These are phyloP conservation scores for Ceramica pisi DNA, from an alignment of 2,888 invertebrate genomes.

Conservation along the genomic window DNA sequence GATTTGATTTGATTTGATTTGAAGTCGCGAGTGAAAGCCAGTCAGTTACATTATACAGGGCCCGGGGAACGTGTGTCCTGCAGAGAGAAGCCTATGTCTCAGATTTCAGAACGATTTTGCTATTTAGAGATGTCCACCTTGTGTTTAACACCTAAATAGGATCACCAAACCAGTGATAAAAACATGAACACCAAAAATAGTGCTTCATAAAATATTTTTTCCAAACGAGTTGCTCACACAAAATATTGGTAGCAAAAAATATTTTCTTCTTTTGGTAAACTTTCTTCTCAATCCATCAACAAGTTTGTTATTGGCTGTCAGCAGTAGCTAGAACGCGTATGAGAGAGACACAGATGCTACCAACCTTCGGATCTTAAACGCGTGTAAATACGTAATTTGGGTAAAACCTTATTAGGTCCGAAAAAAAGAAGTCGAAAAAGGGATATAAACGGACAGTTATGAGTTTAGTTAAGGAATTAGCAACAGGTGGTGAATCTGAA, in stretches of 20 bases:
- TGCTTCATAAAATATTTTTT: neutral
- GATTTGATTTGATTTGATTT: no score
- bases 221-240: neutral
- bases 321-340: neutral
- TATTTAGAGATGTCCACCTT: no score
- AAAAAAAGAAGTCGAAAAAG: neutral
- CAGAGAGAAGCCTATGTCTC: no score
- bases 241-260: neutral
- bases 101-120: no score
- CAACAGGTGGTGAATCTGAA: neutral
- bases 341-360: slow-evolving; percentile 31
- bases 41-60: no score
- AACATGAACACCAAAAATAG: neutral
- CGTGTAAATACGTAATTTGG: neutral
- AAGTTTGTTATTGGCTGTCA: slow-evolving; percentile 49
- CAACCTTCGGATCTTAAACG: neutral
- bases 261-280: neutral
- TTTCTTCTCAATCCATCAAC: slow-evolving; percentile 40
- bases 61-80: no score
- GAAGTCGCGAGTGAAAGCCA: no score
- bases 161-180: no score
- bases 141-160: no score
- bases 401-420: neutral
- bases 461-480: neutral
- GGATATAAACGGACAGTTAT: neutral